These are phyloP conservation scores for Microdon myrmicae DNA, from an alignment of 2,888 invertebrate genomes.

Conservation along the genomic window DNA sequence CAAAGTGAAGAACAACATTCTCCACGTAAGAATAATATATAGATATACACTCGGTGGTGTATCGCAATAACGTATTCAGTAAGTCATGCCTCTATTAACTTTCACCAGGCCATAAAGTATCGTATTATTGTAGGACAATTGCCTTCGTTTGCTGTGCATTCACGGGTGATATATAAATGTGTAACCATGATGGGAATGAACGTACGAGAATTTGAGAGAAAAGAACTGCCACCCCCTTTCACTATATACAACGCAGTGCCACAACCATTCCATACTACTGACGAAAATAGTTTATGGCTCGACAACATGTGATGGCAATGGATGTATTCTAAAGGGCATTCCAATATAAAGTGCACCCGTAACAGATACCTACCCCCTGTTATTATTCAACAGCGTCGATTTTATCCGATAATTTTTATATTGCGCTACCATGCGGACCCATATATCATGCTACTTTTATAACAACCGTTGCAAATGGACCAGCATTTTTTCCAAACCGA, in stretches of 20 bases:
- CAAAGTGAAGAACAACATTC: conserved; percentile 1
- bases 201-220: neutral
- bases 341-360: too few relatives aligned
- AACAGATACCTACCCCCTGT: too few relatives aligned
- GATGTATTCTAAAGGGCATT: conserved; percentile 13
- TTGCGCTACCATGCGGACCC: too few relatives aligned
- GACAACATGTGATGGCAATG: conserved; percentile 45
- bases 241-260: conserved; percentile 1
- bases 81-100: conserved; percentile 52
- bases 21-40: conserved; percentile 25
- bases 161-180: conserved; percentile 12
- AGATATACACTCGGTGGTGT: too few relatives aligned
- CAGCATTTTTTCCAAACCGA: too few relatives aligned
- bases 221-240: conserved; percentile 1
- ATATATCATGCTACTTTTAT: too few relatives aligned
- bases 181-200: neutral
- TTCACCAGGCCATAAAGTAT: conserved; percentile 52
- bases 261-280: conserved; percentile 22
- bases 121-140: conserved; percentile 52
- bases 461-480: too few relatives aligned
- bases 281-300: conserved; percentile 44
- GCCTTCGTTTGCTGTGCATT: conserved; percentile 41
- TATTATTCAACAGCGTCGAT: too few relatives aligned
- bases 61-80: conserved; percentile 48
- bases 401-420: too few relatives aligned